Evolutionary conservation across 2,113 vertebrate species (phyloP).

Genomic region (Sorex araneus): DNA sequence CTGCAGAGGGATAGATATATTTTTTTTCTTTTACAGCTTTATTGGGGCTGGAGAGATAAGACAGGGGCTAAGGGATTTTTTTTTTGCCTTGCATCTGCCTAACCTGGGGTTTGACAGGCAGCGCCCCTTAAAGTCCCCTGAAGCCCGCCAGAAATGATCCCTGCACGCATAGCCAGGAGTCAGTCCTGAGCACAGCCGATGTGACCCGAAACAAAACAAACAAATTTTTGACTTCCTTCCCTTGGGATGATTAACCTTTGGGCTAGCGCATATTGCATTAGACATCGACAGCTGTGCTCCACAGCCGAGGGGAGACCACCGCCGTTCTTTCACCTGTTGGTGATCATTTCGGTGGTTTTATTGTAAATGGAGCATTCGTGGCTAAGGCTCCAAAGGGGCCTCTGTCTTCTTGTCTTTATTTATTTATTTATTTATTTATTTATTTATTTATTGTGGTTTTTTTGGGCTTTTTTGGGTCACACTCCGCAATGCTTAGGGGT

Average conservation of each 20-base stretch:
- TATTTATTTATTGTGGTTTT: not conserved
- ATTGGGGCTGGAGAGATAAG: not conserved
- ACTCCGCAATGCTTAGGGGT: too few relatives aligned
- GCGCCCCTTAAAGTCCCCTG: too few relatives aligned
- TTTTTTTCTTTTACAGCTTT: not conserved
- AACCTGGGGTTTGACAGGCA: too few relatives aligned
- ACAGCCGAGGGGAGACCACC: rapidly evolving
- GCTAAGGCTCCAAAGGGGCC: not conserved
- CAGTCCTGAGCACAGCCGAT: too few relatives aligned
- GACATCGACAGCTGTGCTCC: not conserved
- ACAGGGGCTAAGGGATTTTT: too few relatives aligned
- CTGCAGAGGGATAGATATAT: not conserved
- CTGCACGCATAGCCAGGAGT: too few relatives aligned
- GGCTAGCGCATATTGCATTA: not conserved
- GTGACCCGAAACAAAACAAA: too few relatives aligned
- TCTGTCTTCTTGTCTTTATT: not conserved
- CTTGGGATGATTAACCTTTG: not conserved
- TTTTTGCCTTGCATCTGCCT: too few relatives aligned
- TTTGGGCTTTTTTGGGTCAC: not conserved
- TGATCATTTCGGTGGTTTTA: not conserved
- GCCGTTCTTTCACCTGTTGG: too few relatives aligned
- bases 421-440: not conserved
- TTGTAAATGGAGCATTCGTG: not conserved
- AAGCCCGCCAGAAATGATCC: too few relatives aligned
- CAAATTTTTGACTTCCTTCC: not conserved